Base-by-base conservation (phyloP, 1,140 invertebrate species). In the Orussus abietinus region DNA sequence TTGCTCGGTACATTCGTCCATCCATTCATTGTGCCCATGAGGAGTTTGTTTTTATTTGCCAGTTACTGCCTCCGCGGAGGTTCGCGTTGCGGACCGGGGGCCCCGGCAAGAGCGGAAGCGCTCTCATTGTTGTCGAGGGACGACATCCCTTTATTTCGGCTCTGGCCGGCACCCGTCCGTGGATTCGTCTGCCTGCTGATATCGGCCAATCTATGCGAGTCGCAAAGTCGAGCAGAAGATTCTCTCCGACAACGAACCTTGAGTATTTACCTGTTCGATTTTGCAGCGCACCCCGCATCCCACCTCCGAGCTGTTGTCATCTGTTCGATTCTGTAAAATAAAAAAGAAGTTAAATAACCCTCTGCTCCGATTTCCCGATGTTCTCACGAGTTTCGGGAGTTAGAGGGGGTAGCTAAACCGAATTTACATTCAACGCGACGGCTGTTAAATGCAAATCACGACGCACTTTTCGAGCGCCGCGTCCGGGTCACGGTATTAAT, bases 251-350 rank as follows among this genome's bases (percentile, higher is more conserved):
- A n/a, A n/a, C n/a, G n/a, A n/a, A n/a, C n/a, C 37, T 48, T 18
- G 11, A 26, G 31, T 33, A 33, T 12, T 55, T 65, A 77, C 75
- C 56, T 76, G 69, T 53, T 74, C 63, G 42, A 81, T 73, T 59
- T 77, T 81, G 60, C 82, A 83, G 32, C 77, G 72, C 5, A 75
- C 71, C 9, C 78, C 80, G 51, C 82, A 85, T 20, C 73, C 76
- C 5, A 79, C 75, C 53, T 83, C 80, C 45, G 77, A 78, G 38
- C 77, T 75, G 7, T 66, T 71, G 43, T 79, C 77, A 45, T 80
- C 78, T 47, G 79, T 81, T 47, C 77, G 76, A 61, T 81, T 81
- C 81, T 83, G 75, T 11, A 78, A 79, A 54, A 45, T 52, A 64
- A 57, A 59, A 53, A 50, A 55, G 53, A 42, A n/a, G n/a, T n/a